Conservation (phyloP, 2,113 vertebrate genomes). For the Brienomyrus longianalis region DNA sequence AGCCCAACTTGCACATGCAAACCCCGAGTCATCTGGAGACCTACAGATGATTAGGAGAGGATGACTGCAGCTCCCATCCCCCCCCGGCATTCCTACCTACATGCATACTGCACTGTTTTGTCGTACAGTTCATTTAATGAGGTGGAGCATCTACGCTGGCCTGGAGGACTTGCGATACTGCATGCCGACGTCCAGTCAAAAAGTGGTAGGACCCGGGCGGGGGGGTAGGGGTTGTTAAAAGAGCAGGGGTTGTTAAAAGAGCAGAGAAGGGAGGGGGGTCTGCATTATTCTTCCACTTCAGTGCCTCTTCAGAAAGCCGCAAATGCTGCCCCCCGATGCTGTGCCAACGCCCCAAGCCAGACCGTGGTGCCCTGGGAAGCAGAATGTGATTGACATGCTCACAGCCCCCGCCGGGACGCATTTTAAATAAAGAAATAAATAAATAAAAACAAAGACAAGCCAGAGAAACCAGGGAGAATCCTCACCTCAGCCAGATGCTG, state of each 20-base stretch:
- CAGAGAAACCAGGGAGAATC: not conserved
- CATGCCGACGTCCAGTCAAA: not conserved
- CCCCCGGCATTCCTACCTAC: not conserved
- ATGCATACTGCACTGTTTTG: slow-evolving; percentile 13
- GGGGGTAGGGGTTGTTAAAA: not conserved
- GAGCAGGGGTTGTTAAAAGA: not conserved
- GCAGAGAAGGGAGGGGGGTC: not conserved
- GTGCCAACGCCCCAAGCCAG: slow-evolving; percentile 10
- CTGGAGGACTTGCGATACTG: not conserved
- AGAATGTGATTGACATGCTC: slow-evolving; percentile 34
- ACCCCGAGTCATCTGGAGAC: slow-evolving; percentile 12
- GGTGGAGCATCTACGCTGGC: not conserved
- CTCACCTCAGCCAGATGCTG: slow-evolving; percentile 11
- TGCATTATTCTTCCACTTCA: slow-evolving; percentile 22
- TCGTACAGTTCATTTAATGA: slow-evolving; percentile 4
- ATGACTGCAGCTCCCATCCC: not conserved
- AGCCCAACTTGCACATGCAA: slow-evolving; percentile 6
- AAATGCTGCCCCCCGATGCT: slow-evolving; percentile 13
- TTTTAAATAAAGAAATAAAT: slow-evolving; percentile 5
- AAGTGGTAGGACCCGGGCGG: not conserved
- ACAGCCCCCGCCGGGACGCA: not conserved
- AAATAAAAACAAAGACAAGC: not conserved
- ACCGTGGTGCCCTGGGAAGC: slow-evolving; percentile 19
- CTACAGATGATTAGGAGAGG: not conserved
- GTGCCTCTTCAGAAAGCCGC: slow-evolving; percentile 24